Evolutionary conservation across 35 echinoderm and acorn worm genomes (phyloP), one percentile per base, ranked within the genome.

Genomic region (Eucidaris tribuloides): DNA sequence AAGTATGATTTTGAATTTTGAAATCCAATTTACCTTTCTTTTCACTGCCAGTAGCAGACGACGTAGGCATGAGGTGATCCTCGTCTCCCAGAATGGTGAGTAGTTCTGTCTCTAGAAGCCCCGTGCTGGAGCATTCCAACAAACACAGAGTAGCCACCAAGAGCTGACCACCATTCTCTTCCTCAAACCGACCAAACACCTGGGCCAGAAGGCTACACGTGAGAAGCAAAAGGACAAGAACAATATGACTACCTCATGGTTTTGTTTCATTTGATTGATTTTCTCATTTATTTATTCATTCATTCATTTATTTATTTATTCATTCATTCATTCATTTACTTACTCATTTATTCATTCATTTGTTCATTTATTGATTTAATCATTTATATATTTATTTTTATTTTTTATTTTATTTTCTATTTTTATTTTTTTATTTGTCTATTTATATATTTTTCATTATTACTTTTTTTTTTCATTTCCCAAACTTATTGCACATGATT

Each of bases 81-180:
- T 86, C 83, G 45, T 92, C 83, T 59, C 89, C 83, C 28, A 92
- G 89, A 46, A 92, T 92, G 22, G 60, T 43, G 44, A 92, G 63
- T 3, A 92, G 77, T 86, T 92, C 89, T 20, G 77, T 86, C 55
- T 92, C 89, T 17, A 92, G 77, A 0, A 92, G 83, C 35, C 89
- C 89, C 43, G 83, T 85, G 45, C 45, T 46, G 44, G 89, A 92
- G 54, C 72, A 86, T 50, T 92, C 89, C 49, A 92, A 35, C 22
- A 92, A 65, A 72, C 89, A 92, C 31, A 92, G 64, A 18, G 89
- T 92, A 33, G 83, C 89, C 9, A 86, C 76, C 59, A 92, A 63
- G 31, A 92, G 27, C 14, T 82, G 35, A 3, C 89, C 89, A 19
- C 89, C 89, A 63, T 77, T 86, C 66, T 92, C 89, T 48, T 86